Evolutionary conservation across 2,888 invertebrate genomes (phyloP), one percentile per base, ranked within the genome.

Genomic region (Cactoblastis cactorum): DNA sequence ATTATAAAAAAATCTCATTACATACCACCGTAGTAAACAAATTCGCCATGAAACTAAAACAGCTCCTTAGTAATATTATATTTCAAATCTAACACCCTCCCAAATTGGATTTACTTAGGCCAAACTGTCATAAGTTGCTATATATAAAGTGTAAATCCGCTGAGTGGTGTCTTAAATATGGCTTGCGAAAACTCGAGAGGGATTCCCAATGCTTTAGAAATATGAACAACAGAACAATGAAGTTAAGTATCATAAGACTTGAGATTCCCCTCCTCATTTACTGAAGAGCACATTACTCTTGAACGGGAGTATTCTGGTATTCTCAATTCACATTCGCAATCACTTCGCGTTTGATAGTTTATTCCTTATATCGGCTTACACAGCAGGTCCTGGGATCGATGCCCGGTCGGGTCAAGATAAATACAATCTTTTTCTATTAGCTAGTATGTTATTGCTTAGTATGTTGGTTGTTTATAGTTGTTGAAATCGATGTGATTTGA

Each of bases 271-370:
- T 49, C 49, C 62, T 64, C 61, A 63, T 71, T 64, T 58, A 50
- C 50, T 53, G 57, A 51, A 69, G 58, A 64, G 65, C 60, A 61
- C 67, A 71, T 73, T 74, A 64, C 60, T 72, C 70, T 17, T 43
- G 8, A 3, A 14, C 24, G 9, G 43, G 43, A 11, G 3, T 28
- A 43, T 43, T 43, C 43, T 43, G 32, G 28, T 4, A n/a, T n/a
- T n/a, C n/a, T n/a, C n/a, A n/a, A n/a, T n/a, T n/a, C n/a, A n/a
- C n/a, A n/a, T n/a, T n/a, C n/a, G n/a, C n/a, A n/a, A n/a, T n/a
- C n/a, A n/a, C n/a, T n/a, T n/a, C n/a, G n/a, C n/a, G n/a, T n/a
- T n/a, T n/a, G n/a, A n/a, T n/a, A n/a, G n/a, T n/a, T n/a, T n/a
- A n/a, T n/a, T n/a, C n/a, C n/a, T n/a, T n/a, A n/a, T n/a, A n/a